Percentiles rank a stretch among this genome's conserved stretches.
phyloP scores from a whole-genome alignment of 92 coral and sea anemone species.

The Epizoanthus rinbou region DNA sequence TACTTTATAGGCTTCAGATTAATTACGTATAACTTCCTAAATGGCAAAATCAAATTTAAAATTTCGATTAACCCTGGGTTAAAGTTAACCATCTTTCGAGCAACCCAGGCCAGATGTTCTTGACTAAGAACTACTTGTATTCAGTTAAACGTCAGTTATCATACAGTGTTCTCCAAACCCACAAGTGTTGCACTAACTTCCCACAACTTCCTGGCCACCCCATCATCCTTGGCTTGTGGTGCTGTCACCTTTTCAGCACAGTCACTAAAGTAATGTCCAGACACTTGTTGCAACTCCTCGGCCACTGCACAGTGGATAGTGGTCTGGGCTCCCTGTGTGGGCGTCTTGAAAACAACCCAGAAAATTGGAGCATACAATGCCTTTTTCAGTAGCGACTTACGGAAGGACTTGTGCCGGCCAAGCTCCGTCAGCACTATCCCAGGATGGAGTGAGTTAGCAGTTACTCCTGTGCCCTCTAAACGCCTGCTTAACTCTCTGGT shows the following conservation, averaged over 20 bases:
- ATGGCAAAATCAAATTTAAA: too few species aligned
- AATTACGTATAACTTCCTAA: too few species aligned
- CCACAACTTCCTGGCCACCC: constrained; percentile 70
- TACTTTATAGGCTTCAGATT: too few species aligned
- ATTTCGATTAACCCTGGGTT: too few species aligned
- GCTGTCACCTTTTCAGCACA: constrained; percentile 54
- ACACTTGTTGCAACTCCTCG: constrained; percentile 54
- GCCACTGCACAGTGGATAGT: constrained; percentile 71
- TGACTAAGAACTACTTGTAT: too few species aligned
- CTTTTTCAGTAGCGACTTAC: too few species aligned
- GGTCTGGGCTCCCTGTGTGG: constrained; percentile 74
- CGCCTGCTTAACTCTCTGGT: constrained; percentile 80
- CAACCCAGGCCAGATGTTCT: too few species aligned
- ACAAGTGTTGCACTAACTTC: constrained; percentile 68
- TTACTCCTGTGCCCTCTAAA: constrained; percentile 77
- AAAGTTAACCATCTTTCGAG: too few species aligned
- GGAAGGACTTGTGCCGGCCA: constrained; percentile 44
- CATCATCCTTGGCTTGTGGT: constrained; percentile 70
- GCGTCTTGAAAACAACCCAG: constrained; percentile 49
- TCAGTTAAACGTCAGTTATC: not conserved
- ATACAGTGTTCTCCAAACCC: constrained; percentile 37
- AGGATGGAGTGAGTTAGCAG: constrained; percentile 82
- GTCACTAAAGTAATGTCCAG: constrained; percentile 64
- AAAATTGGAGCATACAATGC: too few species aligned
- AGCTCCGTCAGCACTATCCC: constrained; percentile 66